A percentile compares a stretch with the other conserved stretches of the same genome.
Evolutionary conservation across 92 coral and sea anemone genomes (phyloP).

Genomic region (Micromussa lordhowensis): DNA sequence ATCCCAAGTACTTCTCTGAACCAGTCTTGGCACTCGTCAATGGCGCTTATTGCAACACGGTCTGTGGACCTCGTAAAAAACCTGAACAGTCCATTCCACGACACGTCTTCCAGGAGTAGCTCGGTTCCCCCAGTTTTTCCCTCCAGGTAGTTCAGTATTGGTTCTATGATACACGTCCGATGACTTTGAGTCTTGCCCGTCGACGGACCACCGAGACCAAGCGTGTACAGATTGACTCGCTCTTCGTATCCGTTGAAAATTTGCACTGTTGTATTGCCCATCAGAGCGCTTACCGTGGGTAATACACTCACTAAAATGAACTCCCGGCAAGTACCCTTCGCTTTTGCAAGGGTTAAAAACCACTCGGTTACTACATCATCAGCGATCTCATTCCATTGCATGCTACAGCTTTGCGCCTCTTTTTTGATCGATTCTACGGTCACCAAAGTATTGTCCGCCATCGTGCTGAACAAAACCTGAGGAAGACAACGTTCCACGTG

Average conservation of each 20-base stretch:
- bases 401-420: constrained; percentile 2
- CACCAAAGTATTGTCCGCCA: neutral
- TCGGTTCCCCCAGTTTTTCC: constrained; percentile 25
- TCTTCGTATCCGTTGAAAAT: no score
- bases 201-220: no score
- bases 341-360: constrained; percentile 7
- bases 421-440: constrained; percentile 5
- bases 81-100: constrained; percentile 26
- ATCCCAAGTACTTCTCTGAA: constrained; percentile 26
- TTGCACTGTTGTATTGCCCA: no score
- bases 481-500: constrained; percentile 10
- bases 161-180: constrained; percentile 18
- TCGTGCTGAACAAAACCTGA: constrained; percentile 5
- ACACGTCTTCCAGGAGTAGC: constrained; percentile 28
- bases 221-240: no score
- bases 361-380: neutral
- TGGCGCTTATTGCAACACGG: constrained; percentile 18
- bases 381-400: constrained; percentile 15
- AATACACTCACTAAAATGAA: constrained; percentile 17
- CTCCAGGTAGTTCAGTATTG: constrained; percentile 16
- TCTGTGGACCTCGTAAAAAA: neutral
- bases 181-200: constrained; percentile 35
- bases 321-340: constrained; percentile 33
- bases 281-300: constrained; percentile 19
- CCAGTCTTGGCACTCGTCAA: constrained; percentile 47